Evolutionary conservation across 2,888 invertebrate genomes (phyloP), one percentile per base, ranked within the genome.

Genomic region (Geotrupes spiniger): DNA sequence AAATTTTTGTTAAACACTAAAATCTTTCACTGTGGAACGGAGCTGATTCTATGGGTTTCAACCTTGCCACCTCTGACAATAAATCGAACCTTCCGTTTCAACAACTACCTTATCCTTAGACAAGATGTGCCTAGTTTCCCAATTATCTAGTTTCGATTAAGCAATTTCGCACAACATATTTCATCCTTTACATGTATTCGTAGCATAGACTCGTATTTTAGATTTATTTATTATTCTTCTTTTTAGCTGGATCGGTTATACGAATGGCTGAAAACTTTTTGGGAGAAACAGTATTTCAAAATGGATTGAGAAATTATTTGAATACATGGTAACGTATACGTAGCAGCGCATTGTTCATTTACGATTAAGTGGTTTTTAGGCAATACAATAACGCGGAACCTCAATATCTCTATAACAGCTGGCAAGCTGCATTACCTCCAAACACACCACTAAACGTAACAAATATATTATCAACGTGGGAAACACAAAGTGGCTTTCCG

Each of bases 401-500:
- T 1, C 15, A 17, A 9, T 36, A 46, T 11, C 33, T 50, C 4
- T 50, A 50, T 14, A 15, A 6, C 1, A 38, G 16, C 11, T 46
- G 41, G 41, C 31, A 46, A 37, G 15, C 42, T 5, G 33, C 9
- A 12, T 15, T 33, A 12, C 3, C 6, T 4, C 10, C 25, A 14
- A n/a, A 27, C 28, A 12, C 11, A 14, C 12, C 16, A 21, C n/a
- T 50, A 11, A 50, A 46, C 16, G 10, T 50, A 5, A 8, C 36
- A 5, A 31, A 42, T 14, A 41, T 50, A 16, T 21, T 42, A 36
- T 12, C 10, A 10, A 21, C 12, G 2, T 53, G 49, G 57, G 46
- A 48, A 27, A 42, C 37, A 25, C 42, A 48, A 17, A 14, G 49
- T 11, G 56, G 57, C 2, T 56, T 46, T 47, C 56, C 58, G 2